Percentiles rank a stretch among this genome's conserved stretches.
Conservation (phyloP, 1,140 invertebrate genomes). For the Laodelphax striatellus region DNA sequence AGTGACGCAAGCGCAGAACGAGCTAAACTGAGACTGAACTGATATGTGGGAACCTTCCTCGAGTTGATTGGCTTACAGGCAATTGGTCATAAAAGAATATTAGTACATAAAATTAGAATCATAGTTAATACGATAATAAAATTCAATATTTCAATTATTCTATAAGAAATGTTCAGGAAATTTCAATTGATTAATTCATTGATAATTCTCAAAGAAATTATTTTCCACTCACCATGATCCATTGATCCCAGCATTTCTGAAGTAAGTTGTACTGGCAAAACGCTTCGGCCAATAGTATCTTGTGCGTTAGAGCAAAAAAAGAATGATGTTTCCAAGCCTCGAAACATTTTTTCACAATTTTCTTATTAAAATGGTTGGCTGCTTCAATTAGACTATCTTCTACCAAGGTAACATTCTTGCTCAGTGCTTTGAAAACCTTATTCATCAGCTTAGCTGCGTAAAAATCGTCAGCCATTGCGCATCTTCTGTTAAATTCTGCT, state of each 20-base stretch:
- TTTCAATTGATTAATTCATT: too few species aligned
- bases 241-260: not conserved
- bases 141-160: too few species aligned
- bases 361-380: constrained; percentile 4
- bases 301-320: not conserved
- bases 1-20: too few species aligned
- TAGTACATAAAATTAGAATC: too few species aligned
- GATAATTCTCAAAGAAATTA: too few species aligned
- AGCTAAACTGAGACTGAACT: too few species aligned
- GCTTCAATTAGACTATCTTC: not conserved
- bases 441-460: not conserved
- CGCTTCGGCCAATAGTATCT: not conserved
- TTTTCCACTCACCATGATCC: not conserved
- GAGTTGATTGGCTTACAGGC: too few species aligned
- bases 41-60: too few species aligned
- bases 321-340: not conserved
- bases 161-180: too few species aligned
- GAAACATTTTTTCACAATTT: not conserved
- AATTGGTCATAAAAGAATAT: too few species aligned
- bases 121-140: too few species aligned
- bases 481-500: not conserved
- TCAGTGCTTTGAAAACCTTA: constrained; percentile 1
- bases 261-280: not conserved
- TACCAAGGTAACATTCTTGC: not conserved
- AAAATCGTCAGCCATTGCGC: constrained; percentile 3